Evolutionary conservation across 2,113 vertebrate genomes (phyloP), one percentile per base, ranked within the genome.

Genomic region (Cyrtonyx montezumae): DNA sequence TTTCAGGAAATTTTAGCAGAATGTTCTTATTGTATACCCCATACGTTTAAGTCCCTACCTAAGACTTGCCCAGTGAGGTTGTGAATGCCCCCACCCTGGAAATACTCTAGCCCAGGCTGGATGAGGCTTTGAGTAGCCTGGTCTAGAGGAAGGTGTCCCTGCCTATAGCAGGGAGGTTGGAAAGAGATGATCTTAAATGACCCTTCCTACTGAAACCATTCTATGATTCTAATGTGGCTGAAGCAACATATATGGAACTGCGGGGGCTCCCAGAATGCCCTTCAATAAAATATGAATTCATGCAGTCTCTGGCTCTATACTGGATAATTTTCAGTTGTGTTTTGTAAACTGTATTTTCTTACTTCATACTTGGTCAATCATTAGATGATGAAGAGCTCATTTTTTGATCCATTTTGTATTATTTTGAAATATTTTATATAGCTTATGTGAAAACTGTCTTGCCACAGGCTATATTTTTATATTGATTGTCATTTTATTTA

Each of bases 401-500:
- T 95, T 90, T 70, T 42, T 30, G 8, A 87, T 92, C 17, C 3
- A 36, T 83, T 86, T 88, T 78, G 5, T 77, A 46, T 78, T 74
- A 51, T 75, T 90, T 81, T 55, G 76, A 83, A 93, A 58, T 88
- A 74, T 87, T 85, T 69, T 59, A 26, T 73, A 17, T 73, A 23
- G 21, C 22, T 89, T 74, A 42, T 37, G 16, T 77, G 59, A 76
- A 85, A 93, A 66, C 32, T 3, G 11, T 37, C 28, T 90, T 85
- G 42, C 42, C 22, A 66, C 34, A 61, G 28, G 37, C 71, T 74
- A 10, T 45, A 46, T 23, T 55, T 56, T 67, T 56, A 63, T 32
- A 46, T 12, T 55, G 79, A 63, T 83, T 77, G 56, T 75, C 1
- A 75, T 86, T 90, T 88, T 86, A 90, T 94, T 95, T 80, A 88